A percentile compares a stretch with the other conserved stretches of the same genome.
phyloP scores from a whole-genome alignment of 2,888 invertebrate genomes.

The Drosophila yooni region DNA sequence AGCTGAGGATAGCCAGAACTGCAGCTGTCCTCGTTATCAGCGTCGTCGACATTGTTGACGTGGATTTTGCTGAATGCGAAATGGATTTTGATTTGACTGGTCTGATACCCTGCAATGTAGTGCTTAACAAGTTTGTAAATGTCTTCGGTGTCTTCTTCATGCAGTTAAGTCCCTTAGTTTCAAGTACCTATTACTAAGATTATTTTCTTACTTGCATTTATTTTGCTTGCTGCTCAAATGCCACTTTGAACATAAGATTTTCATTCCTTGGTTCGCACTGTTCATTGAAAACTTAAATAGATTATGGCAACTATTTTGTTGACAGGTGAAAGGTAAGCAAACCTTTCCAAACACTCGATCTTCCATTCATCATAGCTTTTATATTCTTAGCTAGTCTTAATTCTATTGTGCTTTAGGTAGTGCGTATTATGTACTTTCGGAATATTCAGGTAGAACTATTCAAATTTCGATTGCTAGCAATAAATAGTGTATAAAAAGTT shows the following conservation, averaged over 20 bases:
- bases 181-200: background rate
- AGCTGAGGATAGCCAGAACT: conserved; percentile 43
- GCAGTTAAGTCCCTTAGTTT: background rate
- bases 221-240: conserved; percentile 6
- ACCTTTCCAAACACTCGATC: background rate
- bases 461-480: background rate
- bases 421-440: background rate
- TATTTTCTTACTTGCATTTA: background rate
- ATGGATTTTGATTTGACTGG: conserved; percentile 8
- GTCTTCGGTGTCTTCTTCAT: background rate
- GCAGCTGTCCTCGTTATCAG: conserved; percentile 60
- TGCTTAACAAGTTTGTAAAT: background rate
- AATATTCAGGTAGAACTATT: background rate
- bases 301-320: conserved; percentile 14
- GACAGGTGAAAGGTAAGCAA: background rate
- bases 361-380: conserved; percentile 6
- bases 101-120: conserved; percentile 3
- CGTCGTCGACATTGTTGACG: conserved; percentile 16
- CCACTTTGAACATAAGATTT: conserved; percentile 2
- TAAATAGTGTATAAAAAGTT: conserved; percentile 10
- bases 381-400: background rate
- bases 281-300: conserved; percentile 35
- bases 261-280: background rate
- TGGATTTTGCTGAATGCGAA: conserved; percentile 25
- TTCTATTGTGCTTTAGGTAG: background rate